These are phyloP conservation scores for Melospiza melodia DNA, from an alignment of 2,113 vertebrate species.

Conservation along the genomic window DNA sequence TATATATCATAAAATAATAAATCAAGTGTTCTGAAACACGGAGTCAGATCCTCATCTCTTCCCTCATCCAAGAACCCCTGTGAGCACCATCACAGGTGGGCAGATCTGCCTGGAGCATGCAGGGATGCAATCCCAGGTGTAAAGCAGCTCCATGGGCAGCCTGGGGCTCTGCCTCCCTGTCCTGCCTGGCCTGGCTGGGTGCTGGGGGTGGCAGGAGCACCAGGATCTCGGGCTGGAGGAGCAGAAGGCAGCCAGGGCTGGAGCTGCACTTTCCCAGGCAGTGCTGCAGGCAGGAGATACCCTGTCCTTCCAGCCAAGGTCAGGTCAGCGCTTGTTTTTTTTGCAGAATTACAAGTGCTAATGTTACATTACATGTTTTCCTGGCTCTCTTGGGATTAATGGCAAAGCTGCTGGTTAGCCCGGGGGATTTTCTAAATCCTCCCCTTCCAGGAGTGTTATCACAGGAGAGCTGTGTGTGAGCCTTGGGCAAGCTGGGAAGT, in stretches of 20 bases:
- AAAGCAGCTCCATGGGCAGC: neutral
- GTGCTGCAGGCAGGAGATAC: rapidly evolving
- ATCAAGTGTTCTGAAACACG: no score
- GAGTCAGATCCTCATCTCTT: no score
- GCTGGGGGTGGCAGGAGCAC: rapidly evolving
- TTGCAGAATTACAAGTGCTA: neutral
- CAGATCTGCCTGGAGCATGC: no score
- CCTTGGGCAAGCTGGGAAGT: neutral
- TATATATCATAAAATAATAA: no score
- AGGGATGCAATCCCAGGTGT: rapidly evolving
- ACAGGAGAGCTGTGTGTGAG: rapidly evolving
- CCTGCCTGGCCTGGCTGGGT: neutral
- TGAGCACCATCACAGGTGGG: neutral
- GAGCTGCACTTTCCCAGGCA: rapidly evolving
- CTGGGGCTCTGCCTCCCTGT: neutral
- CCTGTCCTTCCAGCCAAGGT: neutral
- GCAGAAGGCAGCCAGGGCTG: neutral
- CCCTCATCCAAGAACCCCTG: no score
- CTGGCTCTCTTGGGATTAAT: neutral
- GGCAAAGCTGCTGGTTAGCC: neutral
- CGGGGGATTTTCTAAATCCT: neutral
- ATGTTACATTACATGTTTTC: neutral
- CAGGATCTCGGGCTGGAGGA: neutral
- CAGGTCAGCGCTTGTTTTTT: neutral
- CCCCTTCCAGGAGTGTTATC: neutral